These are phyloP conservation scores for Nycticorax nycticorax DNA, from an alignment of 2,113 vertebrate genomes.

Conservation along the genomic window DNA sequence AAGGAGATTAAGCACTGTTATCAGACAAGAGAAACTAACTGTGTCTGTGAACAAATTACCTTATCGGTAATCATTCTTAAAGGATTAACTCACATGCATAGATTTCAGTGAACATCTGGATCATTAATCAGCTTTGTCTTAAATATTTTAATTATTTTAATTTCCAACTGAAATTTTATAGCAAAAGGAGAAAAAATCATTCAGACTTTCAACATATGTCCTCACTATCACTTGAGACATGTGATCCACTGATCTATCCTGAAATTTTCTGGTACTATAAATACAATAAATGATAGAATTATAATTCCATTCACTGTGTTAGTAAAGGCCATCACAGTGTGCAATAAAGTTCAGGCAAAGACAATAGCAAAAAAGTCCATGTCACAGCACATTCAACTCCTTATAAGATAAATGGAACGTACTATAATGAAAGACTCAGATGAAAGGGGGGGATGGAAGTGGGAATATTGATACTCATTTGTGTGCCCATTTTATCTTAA, in stretches of 20 bases:
- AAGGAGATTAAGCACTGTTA: neutral
- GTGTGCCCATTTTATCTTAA: neutral
- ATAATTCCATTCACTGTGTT: neutral
- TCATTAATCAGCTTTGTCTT: conserved; percentile 8
- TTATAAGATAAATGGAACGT: neutral
- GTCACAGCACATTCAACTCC: neutral
- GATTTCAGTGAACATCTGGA: neutral
- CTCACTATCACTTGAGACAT: neutral
- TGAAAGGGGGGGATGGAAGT: neutral
- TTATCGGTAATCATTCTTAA: conserved; percentile 4
- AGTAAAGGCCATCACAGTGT: neutral
- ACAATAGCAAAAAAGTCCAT: neutral
- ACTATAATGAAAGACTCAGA: neutral
- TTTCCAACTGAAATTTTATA: neutral
- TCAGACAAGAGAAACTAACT: neutral
- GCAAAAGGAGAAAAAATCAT: neutral
- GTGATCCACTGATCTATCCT: neutral
- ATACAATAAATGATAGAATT: neutral
- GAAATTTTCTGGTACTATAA: neutral
- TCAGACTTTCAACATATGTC: neutral
- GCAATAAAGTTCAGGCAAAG: neutral
- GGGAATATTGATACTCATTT: neutral
- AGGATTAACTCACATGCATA: neutral
- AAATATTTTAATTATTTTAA: neutral
- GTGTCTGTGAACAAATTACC: neutral